A percentile compares a stretch with the other conserved stretches of the same genome.
These are phyloP conservation scores for Plebejus anna DNA, from an alignment of 2,888 invertebrate species.

Conservation along the genomic window DNA sequence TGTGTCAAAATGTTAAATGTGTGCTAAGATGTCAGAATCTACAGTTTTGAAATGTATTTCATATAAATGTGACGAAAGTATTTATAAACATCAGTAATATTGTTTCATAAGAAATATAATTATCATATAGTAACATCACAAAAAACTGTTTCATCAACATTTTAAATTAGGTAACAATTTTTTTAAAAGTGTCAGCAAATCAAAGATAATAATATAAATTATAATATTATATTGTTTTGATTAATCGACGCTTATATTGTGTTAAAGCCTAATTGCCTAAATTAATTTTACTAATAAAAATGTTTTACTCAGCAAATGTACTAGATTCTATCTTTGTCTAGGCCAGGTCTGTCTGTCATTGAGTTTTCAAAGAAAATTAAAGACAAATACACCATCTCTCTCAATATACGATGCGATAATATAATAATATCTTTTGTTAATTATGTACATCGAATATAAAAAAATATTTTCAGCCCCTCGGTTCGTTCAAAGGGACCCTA, in stretches of 20 bases:
- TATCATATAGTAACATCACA: neutral
- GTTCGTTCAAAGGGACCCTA: slow-evolving; percentile 19
- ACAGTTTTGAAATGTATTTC: neutral
- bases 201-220: too few relatives aligned
- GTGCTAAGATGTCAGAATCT: slow-evolving; percentile 1
- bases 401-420: too few relatives aligned
- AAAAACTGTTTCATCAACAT: neutral
- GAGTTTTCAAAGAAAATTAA: too few relatives aligned
- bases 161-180: neutral
- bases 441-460: neutral
- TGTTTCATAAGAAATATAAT: neutral
- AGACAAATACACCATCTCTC: too few relatives aligned
- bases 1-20: slow-evolving; percentile 23
- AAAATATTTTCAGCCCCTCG: slow-evolving; percentile 38
- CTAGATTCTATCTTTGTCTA: too few relatives aligned
- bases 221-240: too few relatives aligned
- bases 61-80: neutral
- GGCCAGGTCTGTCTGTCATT: too few relatives aligned
- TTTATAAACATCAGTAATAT: neutral
- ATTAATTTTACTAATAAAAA: too few relatives aligned
- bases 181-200: neutral
- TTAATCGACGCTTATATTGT: too few relatives aligned
- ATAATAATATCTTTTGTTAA: too few relatives aligned
- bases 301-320: too few relatives aligned
- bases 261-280: too few relatives aligned